phyloP scores from a whole-genome alignment of 2,797 vertebrate genomes.

The Rhynchotus rufescens region DNA sequence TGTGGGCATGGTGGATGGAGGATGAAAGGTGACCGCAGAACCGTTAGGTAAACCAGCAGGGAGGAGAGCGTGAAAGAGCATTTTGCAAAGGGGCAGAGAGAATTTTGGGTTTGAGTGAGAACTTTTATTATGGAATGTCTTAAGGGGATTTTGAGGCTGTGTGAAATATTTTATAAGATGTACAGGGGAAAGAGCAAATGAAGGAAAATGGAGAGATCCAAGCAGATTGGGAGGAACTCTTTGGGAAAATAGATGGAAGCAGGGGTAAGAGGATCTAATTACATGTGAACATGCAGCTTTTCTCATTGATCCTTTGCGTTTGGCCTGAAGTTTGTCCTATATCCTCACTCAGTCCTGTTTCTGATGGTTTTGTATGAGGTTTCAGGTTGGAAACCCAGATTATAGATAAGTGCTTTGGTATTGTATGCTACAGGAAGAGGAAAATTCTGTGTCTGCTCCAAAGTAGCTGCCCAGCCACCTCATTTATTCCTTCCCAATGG shows the following conservation, averaged over 20 bases:
- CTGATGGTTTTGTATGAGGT: background rate
- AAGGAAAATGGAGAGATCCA: background rate
- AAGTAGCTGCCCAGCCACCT: rapidly evolving
- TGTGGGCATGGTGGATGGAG: too few relatives aligned
- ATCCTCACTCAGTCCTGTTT: background rate
- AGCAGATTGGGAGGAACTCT: background rate
- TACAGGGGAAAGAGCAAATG: background rate
- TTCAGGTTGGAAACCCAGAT: background rate
- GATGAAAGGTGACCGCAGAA: background rate
- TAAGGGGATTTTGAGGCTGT: background rate
- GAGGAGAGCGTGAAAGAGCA: background rate
- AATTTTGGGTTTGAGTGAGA: background rate
- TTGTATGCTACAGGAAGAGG: background rate
- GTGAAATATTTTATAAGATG: background rate
- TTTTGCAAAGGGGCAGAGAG: background rate
- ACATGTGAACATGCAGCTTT: background rate
- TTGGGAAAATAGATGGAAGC: background rate
- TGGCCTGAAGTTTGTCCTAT: background rate
- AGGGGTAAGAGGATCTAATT: background rate
- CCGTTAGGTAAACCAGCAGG: background rate
- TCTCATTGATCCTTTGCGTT: background rate
- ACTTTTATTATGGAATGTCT: background rate
- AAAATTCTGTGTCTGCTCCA: background rate
- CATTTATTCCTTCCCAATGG: rapidly evolving
- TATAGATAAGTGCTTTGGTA: background rate